Evolutionary conservation across 2,113 vertebrate genomes (phyloP).

Genomic region (Gnathonemus longibarbis): DNA sequence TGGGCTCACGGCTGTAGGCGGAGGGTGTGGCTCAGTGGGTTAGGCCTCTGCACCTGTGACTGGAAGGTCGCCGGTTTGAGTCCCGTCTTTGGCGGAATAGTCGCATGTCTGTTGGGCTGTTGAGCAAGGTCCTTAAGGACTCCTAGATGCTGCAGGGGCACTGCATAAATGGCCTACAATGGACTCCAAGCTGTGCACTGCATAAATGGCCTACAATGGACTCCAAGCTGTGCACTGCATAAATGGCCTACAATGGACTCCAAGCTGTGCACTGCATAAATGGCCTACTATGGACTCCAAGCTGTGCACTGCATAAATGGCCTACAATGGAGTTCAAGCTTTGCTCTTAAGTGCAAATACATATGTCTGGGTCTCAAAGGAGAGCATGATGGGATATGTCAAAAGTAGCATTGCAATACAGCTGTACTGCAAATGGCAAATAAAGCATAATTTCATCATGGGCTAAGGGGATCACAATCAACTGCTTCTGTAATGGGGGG

Average conservation of each 20-base stretch:
- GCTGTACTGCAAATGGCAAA: background rate
- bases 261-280: background rate
- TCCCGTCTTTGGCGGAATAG: background rate
- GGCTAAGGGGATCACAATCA: background rate
- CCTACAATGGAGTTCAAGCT: background rate
- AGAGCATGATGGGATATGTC: no score
- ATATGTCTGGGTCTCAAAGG: background rate
- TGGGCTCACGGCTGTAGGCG: background rate
- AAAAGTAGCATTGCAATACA: background rate
- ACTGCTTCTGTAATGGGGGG: background rate
- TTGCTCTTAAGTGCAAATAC: background rate
- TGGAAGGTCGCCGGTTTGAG: background rate
- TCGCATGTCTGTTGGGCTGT: background rate
- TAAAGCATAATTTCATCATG: background rate
- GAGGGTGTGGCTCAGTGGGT: background rate
- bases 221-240: no score
- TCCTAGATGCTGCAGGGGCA: background rate
- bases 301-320: no score
- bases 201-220: no score
- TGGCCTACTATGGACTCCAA: no score
- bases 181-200: no score
- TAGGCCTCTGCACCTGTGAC: background rate
- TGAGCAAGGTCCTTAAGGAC: background rate
- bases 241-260: no score
- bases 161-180: background rate